Percentiles rank a stretch among this genome's conserved stretches.
Conservation (phyloP, 1,140 invertebrate species). For the Augochlora pura region DNA sequence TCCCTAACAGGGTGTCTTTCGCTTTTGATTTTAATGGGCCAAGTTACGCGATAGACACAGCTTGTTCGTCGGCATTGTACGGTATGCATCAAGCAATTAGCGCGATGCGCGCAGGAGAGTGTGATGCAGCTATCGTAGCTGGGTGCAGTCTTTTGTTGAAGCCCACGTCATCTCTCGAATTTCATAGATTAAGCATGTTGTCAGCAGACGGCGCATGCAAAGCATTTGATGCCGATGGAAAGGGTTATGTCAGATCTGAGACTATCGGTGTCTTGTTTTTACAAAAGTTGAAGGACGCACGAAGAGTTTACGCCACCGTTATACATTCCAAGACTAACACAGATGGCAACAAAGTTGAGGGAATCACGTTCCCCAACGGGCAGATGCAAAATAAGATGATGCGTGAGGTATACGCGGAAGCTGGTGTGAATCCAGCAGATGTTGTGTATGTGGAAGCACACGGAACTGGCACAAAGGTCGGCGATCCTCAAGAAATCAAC, state of each 20-base stretch:
- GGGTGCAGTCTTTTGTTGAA: constrained; percentile 92
- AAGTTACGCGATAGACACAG: constrained; percentile 96
- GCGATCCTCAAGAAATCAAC: constrained; percentile 98
- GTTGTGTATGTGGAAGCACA: constrained; percentile 96
- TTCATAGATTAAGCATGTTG: constrained; percentile 95
- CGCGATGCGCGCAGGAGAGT: constrained; percentile 91
- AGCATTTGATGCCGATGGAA: constrained; percentile 94
- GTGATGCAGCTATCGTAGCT: constrained; percentile 95
- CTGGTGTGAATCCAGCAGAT: constrained; percentile 88
- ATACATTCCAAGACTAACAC: constrained; percentile 93
- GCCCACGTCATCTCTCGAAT: constrained; percentile 94
- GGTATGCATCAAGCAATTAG: constrained; percentile 92
- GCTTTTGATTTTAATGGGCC: constrained; percentile 96
- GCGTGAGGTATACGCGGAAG: constrained; percentile 91
- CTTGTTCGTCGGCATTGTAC: constrained; percentile 95
- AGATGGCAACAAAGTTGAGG: constrained; percentile 93
- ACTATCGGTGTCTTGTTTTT: constrained; percentile 90
- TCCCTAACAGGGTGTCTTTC: constrained; percentile 96
- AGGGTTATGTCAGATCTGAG: constrained; percentile 96
- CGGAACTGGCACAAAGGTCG: constrained; percentile 96
- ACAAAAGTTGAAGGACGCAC: constrained; percentile 88
- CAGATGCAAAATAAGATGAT: constrained; percentile 93
- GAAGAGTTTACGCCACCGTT: constrained; percentile 92
- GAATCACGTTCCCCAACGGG: constrained; percentile 95
- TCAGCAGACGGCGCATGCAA: constrained; percentile 94